A percentile compares a stretch with the other conserved stretches of the same genome.
These are phyloP conservation scores for Aphelocoma californica DNA, from an alignment of 2,797 vertebrate species.

Conservation along the genomic window DNA sequence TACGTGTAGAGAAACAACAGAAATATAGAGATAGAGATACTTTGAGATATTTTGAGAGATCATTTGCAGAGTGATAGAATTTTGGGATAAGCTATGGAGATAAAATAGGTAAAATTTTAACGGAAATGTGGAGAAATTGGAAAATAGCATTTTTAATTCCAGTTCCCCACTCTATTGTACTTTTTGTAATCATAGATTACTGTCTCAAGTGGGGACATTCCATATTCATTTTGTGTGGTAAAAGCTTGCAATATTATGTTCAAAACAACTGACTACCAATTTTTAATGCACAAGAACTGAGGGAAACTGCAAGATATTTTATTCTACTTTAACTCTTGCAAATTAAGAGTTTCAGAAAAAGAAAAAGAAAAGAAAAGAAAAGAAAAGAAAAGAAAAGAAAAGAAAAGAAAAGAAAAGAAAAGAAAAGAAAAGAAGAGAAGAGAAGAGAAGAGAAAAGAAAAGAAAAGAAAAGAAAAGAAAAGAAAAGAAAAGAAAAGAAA, in stretches of 20 bases:
- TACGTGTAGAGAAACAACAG: neutral
- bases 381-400: too few species aligned
- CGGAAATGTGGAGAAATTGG: neutral
- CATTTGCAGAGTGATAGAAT: neutral
- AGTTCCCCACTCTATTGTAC: neutral
- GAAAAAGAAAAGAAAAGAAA: neutral
- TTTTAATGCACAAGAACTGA: neutral
- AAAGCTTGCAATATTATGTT: neutral
- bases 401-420: too few species aligned
- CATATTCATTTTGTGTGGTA: neutral
- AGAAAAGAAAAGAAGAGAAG: neutral
- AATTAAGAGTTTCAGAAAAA: neutral
- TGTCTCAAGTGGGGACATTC: neutral
- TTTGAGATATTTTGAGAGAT: neutral
- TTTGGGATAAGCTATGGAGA: neutral
- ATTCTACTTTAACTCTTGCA: neutral
- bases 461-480: too few species aligned
- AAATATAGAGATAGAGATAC: accelerated
- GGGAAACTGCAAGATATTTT: neutral
- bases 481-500: too few species aligned
- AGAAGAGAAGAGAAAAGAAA: too few species aligned
- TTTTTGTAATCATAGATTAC: neutral
- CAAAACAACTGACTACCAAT: neutral
- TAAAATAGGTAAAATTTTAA: neutral
- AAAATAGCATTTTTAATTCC: neutral